phyloP scores from a whole-genome alignment of 1,140 invertebrate genomes.

The Zaprionus gabonicus region DNA sequence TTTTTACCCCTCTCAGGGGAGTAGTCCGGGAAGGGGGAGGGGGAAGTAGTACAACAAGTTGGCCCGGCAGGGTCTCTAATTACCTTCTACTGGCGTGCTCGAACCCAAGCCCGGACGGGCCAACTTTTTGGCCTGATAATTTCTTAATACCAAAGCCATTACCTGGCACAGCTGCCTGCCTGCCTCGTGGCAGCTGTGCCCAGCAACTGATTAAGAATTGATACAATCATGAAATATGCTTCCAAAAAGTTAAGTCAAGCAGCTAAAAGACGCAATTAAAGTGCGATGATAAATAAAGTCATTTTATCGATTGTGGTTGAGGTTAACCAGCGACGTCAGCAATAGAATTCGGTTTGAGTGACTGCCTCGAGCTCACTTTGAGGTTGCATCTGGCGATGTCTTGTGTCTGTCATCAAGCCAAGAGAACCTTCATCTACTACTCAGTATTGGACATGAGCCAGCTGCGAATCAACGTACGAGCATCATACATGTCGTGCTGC shows the following conservation, averaged over 20 bases:
- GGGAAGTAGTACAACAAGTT: constrained; percentile 35
- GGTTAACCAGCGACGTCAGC: neutral
- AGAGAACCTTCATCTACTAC: too few relatives aligned
- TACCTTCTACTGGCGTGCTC: constrained; percentile 52
- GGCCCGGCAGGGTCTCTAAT: constrained; percentile 62
- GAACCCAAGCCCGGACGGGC: constrained; percentile 11
- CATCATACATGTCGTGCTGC: constrained; percentile 64
- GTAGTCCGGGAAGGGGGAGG: neutral
- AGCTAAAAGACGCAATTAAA: constrained; percentile 11
- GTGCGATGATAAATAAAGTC: neutral
- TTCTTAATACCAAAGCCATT: constrained; percentile 61
- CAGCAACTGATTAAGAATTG: constrained; percentile 3
- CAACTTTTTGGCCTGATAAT: constrained; percentile 63
- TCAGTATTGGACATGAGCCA: too few relatives aligned
- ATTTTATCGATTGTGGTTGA: constrained; percentile 5
- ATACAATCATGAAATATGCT: constrained; percentile 10
- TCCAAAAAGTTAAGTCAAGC: neutral
- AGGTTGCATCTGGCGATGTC: too few relatives aligned
- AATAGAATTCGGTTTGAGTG: neutral
- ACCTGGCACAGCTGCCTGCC: constrained; percentile 26
- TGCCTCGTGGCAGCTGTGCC: neutral
- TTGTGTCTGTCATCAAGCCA: too few relatives aligned
- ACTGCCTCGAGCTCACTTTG: too few relatives aligned
- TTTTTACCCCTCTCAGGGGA: constrained; percentile 10
- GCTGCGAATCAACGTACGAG: constrained; percentile 39